These are phyloP conservation scores for Sorex araneus DNA, from an alignment of 2,113 vertebrate species.

Conservation along the genomic window DNA sequence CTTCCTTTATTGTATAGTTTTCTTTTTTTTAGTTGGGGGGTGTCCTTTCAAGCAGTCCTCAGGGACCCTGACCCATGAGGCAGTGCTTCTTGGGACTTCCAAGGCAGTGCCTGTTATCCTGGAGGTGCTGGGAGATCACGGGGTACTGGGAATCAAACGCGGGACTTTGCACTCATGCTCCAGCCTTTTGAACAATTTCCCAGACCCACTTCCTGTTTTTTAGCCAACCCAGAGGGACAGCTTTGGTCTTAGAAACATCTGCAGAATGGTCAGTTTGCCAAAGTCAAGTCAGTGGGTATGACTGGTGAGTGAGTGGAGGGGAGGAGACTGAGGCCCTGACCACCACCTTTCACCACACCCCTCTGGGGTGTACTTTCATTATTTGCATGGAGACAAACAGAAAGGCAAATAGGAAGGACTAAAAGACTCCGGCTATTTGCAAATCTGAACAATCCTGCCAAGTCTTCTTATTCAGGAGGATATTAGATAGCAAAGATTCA, in stretches of 20 bases:
- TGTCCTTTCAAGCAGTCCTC: no score
- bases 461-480: neutral
- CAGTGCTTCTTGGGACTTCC: no score
- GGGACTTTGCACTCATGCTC: no score
- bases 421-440: constrained; percentile 52
- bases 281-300: neutral
- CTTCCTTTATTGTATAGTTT: neutral
- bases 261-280: neutral
- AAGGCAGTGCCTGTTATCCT: no score
- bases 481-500: neutral
- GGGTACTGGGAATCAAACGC: no score
- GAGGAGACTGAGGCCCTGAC: neutral
- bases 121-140: no score
- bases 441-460: constrained; percentile 22
- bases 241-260: constrained; percentile 8
- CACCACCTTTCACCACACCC: neutral
- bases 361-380: neutral
- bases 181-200: no score
- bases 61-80: no score
- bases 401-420: constrained; percentile 7
- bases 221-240: neutral
- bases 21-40: no score
- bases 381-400: constrained; percentile 51
- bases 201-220: neutral
- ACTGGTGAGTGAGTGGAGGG: neutral